A percentile compares a stretch with the other conserved stretches of the same genome.
These are phyloP conservation scores for Mormyrus lacerda DNA, from an alignment of 2,113 vertebrate genomes.

Conservation along the genomic window DNA sequence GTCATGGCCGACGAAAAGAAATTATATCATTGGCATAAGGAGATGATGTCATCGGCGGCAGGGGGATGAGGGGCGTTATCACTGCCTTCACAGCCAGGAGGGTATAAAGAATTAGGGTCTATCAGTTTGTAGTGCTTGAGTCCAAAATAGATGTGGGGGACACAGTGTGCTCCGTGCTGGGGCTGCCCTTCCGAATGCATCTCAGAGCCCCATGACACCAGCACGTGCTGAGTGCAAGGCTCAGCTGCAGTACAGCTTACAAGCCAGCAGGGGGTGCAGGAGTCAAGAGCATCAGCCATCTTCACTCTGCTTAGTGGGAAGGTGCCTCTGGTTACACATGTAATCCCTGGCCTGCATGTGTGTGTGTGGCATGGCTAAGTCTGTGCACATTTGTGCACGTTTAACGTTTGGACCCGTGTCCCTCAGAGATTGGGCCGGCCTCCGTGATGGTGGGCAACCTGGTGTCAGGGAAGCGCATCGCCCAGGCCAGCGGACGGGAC, in stretches of 20 bases:
- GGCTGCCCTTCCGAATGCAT: not conserved
- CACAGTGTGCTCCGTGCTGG: not conserved
- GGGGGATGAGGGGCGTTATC: not conserved
- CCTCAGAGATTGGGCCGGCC: slow-evolving; percentile 81
- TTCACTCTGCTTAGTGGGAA: not conserved
- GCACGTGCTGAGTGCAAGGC: not conserved
- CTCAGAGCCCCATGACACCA: not conserved
- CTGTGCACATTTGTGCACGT: not conserved
- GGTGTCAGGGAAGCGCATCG: slow-evolving; percentile 86
- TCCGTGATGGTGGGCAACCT: slow-evolving; percentile 92
- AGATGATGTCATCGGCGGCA: not conserved
- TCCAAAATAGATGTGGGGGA: not conserved
- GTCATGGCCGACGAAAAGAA: not conserved
- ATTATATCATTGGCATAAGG: not conserved
- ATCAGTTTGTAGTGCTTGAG: not conserved
- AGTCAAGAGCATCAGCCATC: not conserved
- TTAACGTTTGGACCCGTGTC: not conserved
- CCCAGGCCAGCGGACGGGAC: slow-evolving; percentile 81
- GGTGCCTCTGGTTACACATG: not conserved
- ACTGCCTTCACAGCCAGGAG: not conserved
- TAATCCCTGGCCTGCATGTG: not conserved
- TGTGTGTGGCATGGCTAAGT: not conserved
- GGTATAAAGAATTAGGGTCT: not conserved
- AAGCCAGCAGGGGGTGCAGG: not conserved
- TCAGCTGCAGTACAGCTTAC: not conserved